phyloP scores from a whole-genome alignment of 2,113 vertebrate species.

The Meles meles region DNA sequence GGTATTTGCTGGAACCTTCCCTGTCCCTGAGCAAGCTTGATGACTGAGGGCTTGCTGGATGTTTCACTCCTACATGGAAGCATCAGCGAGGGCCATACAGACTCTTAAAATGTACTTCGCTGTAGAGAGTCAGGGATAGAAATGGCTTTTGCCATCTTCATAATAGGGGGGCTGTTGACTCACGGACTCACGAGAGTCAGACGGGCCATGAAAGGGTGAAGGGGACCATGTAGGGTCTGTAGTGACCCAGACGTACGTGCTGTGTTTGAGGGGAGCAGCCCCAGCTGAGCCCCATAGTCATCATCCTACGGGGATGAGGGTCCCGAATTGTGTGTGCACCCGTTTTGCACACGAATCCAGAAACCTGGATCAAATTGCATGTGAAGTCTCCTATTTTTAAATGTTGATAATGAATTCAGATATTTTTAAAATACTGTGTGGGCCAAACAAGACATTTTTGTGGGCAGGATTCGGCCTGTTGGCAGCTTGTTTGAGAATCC shows the following conservation, averaged over 20 bases:
- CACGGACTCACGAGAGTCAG: fast-evolving
- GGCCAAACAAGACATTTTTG: conserved; percentile 66
- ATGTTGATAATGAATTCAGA: conserved; percentile 68
- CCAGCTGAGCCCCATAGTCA: neutral
- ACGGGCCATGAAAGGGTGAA: fast-evolving
- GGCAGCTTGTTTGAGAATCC: conserved; percentile 11
- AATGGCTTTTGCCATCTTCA: neutral
- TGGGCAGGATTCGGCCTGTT: conserved; percentile 5
- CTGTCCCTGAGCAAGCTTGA: neutral
- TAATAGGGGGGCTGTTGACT: fast-evolving
- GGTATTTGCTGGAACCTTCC: neutral
- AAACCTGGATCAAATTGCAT: conserved; percentile 40
- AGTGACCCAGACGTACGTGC: neutral
- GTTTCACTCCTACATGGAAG: neutral
- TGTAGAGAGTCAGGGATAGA: neutral
- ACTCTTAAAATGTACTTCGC: neutral
- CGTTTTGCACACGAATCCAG: conserved; percentile 1
- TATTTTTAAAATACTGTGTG: conserved; percentile 69
- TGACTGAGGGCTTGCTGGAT: neutral
- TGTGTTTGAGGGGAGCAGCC: neutral
- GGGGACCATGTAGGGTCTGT: neutral
- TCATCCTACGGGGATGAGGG: fast-evolving
- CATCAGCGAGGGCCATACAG: no score
- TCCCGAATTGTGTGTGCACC: neutral
- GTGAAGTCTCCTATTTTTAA: conserved; percentile 69